Evolutionary conservation across 2,797 vertebrate genomes (phyloP).

Genomic region (Hypotaenidia okinawae): DNA sequence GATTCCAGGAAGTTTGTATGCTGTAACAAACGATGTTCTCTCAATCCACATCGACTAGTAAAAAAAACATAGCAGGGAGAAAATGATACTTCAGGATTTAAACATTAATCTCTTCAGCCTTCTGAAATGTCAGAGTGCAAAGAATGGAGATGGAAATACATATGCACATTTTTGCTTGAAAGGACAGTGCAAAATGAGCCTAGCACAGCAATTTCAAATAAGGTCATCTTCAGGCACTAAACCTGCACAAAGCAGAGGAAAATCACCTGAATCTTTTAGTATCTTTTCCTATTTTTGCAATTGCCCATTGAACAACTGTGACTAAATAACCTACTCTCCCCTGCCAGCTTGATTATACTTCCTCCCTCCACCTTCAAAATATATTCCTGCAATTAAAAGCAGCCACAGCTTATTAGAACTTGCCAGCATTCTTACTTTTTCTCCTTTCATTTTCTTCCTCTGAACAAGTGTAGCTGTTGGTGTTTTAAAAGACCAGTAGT

Average conservation of each 20-base stretch:
- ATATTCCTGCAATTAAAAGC: neutral
- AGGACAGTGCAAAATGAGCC: neutral
- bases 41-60: constrained; percentile 98
- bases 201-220: neutral
- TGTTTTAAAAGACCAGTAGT: neutral
- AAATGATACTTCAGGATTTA: neutral
- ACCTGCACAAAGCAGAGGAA: neutral
- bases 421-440: neutral
- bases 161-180: neutral
- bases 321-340: neutral
- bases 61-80: neutral
- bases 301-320: neutral
- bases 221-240: neutral
- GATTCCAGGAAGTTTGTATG: constrained; percentile 96
- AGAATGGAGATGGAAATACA: neutral
- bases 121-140: neutral
- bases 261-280: neutral
- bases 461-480: neutral
- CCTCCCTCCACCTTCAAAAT: neutral
- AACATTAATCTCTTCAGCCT: neutral
- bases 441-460: neutral
- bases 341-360: neutral
- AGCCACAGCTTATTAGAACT: neutral
- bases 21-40: constrained; percentile 91
- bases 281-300: neutral